A percentile compares a stretch with the other conserved stretches of the same genome.
phyloP scores from a whole-genome alignment of 1,140 invertebrate genomes.

The Drosophila yakuba region DNA sequence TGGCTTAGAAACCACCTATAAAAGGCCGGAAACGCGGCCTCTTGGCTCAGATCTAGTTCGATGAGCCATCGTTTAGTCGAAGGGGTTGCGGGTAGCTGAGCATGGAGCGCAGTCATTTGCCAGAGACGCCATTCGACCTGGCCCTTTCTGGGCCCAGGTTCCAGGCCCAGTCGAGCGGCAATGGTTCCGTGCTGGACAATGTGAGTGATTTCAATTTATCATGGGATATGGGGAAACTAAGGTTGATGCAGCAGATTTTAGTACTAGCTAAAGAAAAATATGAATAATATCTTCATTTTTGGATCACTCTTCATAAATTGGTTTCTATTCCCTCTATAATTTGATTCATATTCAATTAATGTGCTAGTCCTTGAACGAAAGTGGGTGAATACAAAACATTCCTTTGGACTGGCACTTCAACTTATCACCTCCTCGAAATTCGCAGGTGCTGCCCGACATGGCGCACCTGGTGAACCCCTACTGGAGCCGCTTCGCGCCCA shows the following conservation, averaged over 20 bases:
- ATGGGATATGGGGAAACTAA: too few relatives aligned
- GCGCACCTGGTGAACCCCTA: slow-evolving; percentile 89
- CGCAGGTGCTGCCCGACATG: slow-evolving; percentile 87
- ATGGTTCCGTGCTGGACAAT: slow-evolving; percentile 72
- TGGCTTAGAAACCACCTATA: slow-evolving; percentile 58
- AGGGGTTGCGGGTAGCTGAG: slow-evolving; percentile 43
- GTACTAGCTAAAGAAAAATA: too few relatives aligned
- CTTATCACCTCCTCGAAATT: background rate
- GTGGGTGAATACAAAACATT: too few relatives aligned
- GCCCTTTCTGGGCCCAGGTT: slow-evolving; percentile 51
- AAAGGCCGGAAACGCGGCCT: slow-evolving; percentile 7
- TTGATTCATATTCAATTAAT: too few relatives aligned
- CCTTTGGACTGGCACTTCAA: background rate
- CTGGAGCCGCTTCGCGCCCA: slow-evolving; percentile 91
- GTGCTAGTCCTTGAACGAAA: too few relatives aligned
- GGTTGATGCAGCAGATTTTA: too few relatives aligned
- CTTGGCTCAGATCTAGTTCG: slow-evolving; percentile 29
- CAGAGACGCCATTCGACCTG: slow-evolving; percentile 36
- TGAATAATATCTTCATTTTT: too few relatives aligned
- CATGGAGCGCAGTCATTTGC: slow-evolving; percentile 59
- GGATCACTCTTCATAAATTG: too few relatives aligned
- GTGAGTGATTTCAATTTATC: slow-evolving; percentile 24
- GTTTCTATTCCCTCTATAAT: background rate
- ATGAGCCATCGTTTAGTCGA: slow-evolving; percentile 21
- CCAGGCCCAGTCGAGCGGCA: slow-evolving; percentile 53